Evolutionary conservation across 1,140 invertebrate species (phyloP).

Genomic region (Platorchestia sp.): DNA sequence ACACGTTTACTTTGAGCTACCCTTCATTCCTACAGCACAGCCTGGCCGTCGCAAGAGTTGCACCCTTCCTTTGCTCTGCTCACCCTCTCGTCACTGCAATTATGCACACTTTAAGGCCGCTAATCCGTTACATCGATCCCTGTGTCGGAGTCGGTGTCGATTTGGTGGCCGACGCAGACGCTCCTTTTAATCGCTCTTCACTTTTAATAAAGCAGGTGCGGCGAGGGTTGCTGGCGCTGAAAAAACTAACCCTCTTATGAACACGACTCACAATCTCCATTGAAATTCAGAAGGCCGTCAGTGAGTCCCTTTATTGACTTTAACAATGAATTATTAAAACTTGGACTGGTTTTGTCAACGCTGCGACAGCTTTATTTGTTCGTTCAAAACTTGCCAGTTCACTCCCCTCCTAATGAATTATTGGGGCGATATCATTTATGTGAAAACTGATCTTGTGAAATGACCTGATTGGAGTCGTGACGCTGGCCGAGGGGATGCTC

Average conservation of each 20-base stretch:
- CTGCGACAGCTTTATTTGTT: background rate
- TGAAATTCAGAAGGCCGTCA: background rate
- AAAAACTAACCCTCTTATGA: background rate
- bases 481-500: background rate
- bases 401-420: background rate
- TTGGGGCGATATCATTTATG: background rate
- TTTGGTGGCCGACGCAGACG: background rate
- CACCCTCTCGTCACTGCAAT: background rate
- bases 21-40: background rate
- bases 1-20: background rate
- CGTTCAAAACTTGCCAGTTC: background rate
- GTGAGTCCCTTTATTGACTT: background rate
- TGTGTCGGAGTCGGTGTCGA: background rate
- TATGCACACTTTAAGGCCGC: background rate
- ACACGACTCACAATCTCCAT: background rate
- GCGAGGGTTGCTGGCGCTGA: background rate
- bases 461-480: background rate
- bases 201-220: background rate
- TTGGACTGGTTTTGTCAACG: background rate
- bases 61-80: background rate
- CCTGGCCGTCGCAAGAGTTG: background rate
- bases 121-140: background rate
- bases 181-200: background rate
- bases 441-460: background rate
- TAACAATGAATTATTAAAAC: constrained; percentile 2